Conservation (phyloP, 2,797 vertebrate genomes). For the Scolopax bukidnonensis region DNA sequence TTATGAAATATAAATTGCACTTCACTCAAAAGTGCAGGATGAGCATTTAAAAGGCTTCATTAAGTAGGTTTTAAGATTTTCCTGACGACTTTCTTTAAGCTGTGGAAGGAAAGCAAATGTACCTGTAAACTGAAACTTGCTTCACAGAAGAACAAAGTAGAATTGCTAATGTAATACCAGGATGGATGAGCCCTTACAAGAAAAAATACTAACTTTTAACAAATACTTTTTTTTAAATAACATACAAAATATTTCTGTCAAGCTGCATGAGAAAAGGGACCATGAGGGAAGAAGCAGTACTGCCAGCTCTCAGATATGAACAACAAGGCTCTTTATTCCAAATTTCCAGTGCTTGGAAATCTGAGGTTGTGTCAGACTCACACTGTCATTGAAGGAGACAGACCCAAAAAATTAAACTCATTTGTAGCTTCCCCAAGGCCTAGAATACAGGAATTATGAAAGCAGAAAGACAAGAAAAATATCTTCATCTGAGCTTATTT, state of each 20-base stretch:
- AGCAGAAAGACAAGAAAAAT: neutral
- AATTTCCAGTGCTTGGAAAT: neutral
- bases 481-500: neutral
- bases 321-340: neutral
- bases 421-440: neutral
- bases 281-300: neutral
- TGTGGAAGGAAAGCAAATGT: constrained; percentile 65
- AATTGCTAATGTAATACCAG: constrained; percentile 42
- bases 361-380: neutral
- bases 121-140: constrained; percentile 67
- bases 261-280: neutral
- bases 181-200: constrained; percentile 24
- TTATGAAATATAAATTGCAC: constrained; percentile 81
- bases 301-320: neutral
- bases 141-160: constrained; percentile 57
- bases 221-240: constrained; percentile 31
- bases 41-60: constrained; percentile 78
- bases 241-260: constrained; percentile 46
- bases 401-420: neutral
- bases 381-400: neutral
- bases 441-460: neutral
- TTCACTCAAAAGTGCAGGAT: constrained; percentile 78
- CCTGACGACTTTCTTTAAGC: constrained; percentile 62
- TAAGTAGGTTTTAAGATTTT: constrained; percentile 74
- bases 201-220: constrained; percentile 44